A percentile compares a stretch with the other conserved stretches of the same genome.
phyloP scores from a whole-genome alignment of 2,888 invertebrate species.

The Tigriopus californicus region DNA sequence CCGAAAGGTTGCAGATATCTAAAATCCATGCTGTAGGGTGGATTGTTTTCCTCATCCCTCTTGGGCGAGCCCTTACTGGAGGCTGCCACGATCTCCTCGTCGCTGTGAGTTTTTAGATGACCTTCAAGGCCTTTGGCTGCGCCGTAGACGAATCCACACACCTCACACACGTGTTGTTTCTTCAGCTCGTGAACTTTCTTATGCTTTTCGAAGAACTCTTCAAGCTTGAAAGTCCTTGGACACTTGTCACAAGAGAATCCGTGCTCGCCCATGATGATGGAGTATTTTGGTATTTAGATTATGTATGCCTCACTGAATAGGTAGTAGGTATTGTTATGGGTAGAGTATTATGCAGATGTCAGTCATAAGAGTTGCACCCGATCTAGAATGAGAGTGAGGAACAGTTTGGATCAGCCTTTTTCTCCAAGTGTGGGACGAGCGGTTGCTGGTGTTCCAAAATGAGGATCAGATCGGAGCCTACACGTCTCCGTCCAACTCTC shows the following conservation, averaged over 20 bases:
- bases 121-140: conserved; percentile 15
- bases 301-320: too few relatives aligned
- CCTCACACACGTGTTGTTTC: conserved; percentile 8
- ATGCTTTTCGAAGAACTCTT: conserved; percentile 15
- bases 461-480: too few relatives aligned
- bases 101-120: conserved; percentile 10
- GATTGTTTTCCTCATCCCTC: neutral
- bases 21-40: neutral
- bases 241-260: conserved; percentile 10
- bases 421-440: too few relatives aligned
- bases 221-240: conserved; percentile 13
- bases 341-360: too few relatives aligned
- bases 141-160: conserved; percentile 15
- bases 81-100: neutral
- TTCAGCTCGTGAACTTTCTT: conserved; percentile 14
- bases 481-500: too few relatives aligned
- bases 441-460: too few relatives aligned
- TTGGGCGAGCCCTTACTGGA: neutral
- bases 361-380: too few relatives aligned
- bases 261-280: conserved; percentile 2
- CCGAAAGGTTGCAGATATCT: neutral
- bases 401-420: too few relatives aligned
- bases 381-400: too few relatives aligned
- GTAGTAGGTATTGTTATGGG: too few relatives aligned
- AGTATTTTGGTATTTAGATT: neutral